phyloP scores from a whole-genome alignment of 2,113 vertebrate species.

The Sapayoa aenigma region DNA sequence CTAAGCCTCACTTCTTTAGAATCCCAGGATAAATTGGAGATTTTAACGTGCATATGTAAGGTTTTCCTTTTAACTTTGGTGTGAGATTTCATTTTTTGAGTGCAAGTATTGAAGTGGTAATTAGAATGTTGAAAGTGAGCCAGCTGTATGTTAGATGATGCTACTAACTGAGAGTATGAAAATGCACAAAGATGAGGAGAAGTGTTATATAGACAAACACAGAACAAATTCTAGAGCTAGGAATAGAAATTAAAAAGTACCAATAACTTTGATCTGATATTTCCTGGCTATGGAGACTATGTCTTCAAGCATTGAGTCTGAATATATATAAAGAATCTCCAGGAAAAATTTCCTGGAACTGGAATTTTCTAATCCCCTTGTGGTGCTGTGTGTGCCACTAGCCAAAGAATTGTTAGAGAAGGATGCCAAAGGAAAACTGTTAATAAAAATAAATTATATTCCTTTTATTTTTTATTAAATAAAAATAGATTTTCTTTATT shows the following conservation, averaged over 20 bases:
- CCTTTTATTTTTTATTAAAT: background rate
- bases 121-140: background rate
- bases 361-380: slow-evolving; percentile 28
- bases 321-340: slow-evolving; percentile 32
- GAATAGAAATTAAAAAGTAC: background rate
- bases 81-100: background rate
- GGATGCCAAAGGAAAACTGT: background rate
- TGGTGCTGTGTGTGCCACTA: background rate
- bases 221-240: background rate
- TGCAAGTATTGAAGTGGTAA: background rate
- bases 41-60: background rate
- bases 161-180: background rate
- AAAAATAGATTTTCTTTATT: background rate
- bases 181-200: background rate
- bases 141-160: accelerated
- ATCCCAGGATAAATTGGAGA: background rate
- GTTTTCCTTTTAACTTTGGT: background rate
- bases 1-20: background rate
- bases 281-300: background rate
- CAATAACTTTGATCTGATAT: background rate
- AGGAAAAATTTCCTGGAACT: slow-evolving; percentile 27
- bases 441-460: background rate
- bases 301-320: background rate
- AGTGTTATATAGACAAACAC: background rate
- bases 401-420: background rate